phyloP scores from a whole-genome alignment of 2,888 invertebrate species.

The Pyrrhia umbra region DNA sequence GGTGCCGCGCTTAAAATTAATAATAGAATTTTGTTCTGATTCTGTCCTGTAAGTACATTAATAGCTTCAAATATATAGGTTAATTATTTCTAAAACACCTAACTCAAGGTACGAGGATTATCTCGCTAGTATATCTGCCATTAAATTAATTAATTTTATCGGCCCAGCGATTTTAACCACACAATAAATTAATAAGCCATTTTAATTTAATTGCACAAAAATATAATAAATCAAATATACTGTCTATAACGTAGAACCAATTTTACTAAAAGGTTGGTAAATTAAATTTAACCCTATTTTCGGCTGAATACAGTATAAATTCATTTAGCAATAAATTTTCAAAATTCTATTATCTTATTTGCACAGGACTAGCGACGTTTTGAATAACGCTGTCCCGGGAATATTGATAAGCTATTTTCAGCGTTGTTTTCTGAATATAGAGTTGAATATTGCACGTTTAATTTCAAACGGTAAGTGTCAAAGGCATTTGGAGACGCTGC shows the following conservation, averaged over 20 bases:
- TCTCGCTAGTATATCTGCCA: conserved; percentile 16
- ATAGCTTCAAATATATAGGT: neutral
- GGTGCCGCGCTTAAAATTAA: neutral
- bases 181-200: conserved; percentile 48
- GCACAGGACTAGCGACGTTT: conserved; percentile 67
- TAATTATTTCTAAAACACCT: neutral
- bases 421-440: conserved; percentile 11
- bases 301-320: conserved; percentile 41
- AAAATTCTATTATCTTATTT: conserved; percentile 79
- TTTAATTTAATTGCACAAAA: conserved; percentile 53
- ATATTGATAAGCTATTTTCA: conserved; percentile 25
- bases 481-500: conserved; percentile 67
- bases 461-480: conserved; percentile 75
- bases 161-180: conserved; percentile 27
- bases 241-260: conserved; percentile 43
- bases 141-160: conserved; percentile 47
- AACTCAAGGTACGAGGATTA: neutral
- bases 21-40: neutral
- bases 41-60: neutral
- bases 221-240: conserved; percentile 57
- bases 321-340: conserved; percentile 49
- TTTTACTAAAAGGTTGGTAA: conserved; percentile 22
- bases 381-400: conserved; percentile 66
- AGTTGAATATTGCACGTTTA: conserved; percentile 28
- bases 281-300: conserved; percentile 43